These are phyloP conservation scores for Hermaeophaga mercurialis DNA, from an alignment of 2,888 invertebrate species.

Conservation along the genomic window DNA sequence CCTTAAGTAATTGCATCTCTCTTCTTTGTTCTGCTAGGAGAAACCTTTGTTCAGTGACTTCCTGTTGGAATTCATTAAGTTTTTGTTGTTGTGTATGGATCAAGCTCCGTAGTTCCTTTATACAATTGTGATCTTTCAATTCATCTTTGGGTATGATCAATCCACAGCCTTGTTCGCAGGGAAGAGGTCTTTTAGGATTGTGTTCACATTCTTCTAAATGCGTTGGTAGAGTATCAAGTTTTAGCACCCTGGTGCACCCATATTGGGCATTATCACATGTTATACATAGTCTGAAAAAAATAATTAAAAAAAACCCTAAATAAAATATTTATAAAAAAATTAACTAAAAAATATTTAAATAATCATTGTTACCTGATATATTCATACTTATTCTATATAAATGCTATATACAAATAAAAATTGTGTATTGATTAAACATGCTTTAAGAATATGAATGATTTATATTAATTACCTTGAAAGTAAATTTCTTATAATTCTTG, in stretches of 20 bases:
- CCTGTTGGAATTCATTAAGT: conserved; percentile 83
- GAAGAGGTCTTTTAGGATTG: conserved; percentile 92
- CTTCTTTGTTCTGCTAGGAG: conserved; percentile 88
- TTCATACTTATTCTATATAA: too few relatives aligned
- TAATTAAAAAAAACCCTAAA: too few relatives aligned
- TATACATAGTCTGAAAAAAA: conserved; percentile 73
- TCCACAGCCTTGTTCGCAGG: conserved; percentile 93
- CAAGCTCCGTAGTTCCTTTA: conserved; percentile 81
- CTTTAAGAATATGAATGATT: too few relatives aligned
- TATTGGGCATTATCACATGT: conserved; percentile 89
- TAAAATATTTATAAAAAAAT: too few relatives aligned
- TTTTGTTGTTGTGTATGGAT: conserved; percentile 88
- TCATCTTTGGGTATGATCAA: conserved; percentile 95
- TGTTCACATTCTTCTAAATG: conserved; percentile 92
- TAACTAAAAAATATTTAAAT: too few relatives aligned
- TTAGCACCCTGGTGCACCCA: conserved; percentile 84
- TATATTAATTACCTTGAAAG: conserved; percentile 73
- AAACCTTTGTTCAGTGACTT: conserved; percentile 83
- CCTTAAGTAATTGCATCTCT: conserved; percentile 86
- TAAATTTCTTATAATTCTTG: conserved; percentile 90
- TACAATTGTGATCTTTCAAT: conserved; percentile 92
- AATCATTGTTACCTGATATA: too few relatives aligned
- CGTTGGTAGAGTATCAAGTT: conserved; percentile 82
- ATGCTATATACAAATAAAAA: too few relatives aligned
- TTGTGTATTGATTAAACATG: too few relatives aligned